Conservation (phyloP, 1,140 invertebrate genomes). For the Epicauta chinensis region DNA sequence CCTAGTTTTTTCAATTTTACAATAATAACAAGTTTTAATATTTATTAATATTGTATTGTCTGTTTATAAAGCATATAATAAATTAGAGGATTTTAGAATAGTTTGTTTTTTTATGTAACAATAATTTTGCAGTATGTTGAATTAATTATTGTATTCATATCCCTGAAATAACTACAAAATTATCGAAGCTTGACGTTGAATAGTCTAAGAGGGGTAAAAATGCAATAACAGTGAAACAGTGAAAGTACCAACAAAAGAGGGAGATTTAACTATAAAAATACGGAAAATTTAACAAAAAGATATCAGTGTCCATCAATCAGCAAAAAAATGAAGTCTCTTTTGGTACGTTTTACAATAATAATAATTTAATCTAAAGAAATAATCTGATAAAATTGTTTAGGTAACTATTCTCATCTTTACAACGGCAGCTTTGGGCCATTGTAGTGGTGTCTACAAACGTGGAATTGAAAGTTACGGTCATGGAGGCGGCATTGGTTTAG, state of each 20-base stretch:
- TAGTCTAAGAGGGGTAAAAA: slow-evolving; percentile 5
- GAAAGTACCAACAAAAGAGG: slow-evolving; percentile 1
- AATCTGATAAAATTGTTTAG: slow-evolving; percentile 1
- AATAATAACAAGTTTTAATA: too few species aligned
- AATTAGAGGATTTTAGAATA: neutral
- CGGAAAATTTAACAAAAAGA: neutral
- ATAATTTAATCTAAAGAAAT: neutral
- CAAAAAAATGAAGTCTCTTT: slow-evolving; percentile 15
- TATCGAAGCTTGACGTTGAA: slow-evolving; percentile 12
- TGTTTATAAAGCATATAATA: too few species aligned
- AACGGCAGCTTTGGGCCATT: slow-evolving; percentile 2
- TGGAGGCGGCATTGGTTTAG: slow-evolving; percentile 17
- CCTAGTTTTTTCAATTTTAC: too few species aligned
- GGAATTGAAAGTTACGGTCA: slow-evolving; percentile 22
- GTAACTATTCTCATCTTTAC: slow-evolving; percentile 13
- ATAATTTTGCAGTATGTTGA: slow-evolving; percentile 11
- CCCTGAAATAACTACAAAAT: slow-evolving; percentile 3
- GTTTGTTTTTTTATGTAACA: slow-evolving; percentile 8
- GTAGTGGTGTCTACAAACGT: slow-evolving; percentile 17
- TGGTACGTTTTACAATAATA: slow-evolving; percentile 5
- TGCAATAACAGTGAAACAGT: neutral
- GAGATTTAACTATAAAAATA: slow-evolving; percentile 5
- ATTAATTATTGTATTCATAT: slow-evolving; percentile 13
- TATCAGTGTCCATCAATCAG: slow-evolving; percentile 2
- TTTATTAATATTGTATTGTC: too few species aligned